phyloP scores from a whole-genome alignment of 2,113 vertebrate genomes.

The Porphyrio hochstetteri region DNA sequence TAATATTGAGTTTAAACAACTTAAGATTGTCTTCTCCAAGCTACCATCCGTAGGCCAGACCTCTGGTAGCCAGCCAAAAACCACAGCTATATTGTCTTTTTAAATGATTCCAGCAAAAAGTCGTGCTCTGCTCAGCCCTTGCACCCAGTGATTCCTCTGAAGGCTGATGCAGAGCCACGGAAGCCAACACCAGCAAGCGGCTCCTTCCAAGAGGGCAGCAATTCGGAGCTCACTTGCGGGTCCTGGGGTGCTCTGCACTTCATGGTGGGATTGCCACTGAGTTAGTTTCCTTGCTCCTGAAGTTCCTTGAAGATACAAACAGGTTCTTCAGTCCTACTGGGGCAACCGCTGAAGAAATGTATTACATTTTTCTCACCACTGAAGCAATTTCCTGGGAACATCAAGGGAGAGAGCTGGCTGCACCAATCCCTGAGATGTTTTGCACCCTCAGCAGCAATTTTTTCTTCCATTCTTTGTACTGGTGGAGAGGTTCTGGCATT shows the following conservation, averaged over 20 bases:
- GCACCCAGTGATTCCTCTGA: not conserved
- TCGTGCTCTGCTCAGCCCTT: not conserved
- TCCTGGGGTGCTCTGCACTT: not conserved
- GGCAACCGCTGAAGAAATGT: not conserved
- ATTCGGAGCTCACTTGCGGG: rapidly evolving
- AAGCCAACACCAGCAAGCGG: not conserved
- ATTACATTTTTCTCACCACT: not conserved
- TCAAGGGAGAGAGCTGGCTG: not conserved
- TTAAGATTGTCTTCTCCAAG: not conserved
- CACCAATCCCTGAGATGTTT: not conserved
- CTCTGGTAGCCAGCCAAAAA: not conserved
- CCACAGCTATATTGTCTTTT: not conserved
- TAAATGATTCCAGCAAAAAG: not conserved
- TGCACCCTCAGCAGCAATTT: not conserved
- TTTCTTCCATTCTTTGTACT: not conserved
- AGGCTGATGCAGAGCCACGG: not conserved
- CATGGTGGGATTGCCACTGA: rapidly evolving
- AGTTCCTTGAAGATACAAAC: not conserved
- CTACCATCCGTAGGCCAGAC: not conserved
- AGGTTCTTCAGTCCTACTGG: not conserved
- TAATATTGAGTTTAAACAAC: not conserved
- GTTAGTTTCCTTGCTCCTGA: not conserved
- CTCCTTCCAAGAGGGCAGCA: not conserved
- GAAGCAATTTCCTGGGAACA: not conserved
- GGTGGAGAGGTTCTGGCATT: not conserved